Conservation (phyloP, 2,797 vertebrate species). For the Takifugu rubripes region DNA sequence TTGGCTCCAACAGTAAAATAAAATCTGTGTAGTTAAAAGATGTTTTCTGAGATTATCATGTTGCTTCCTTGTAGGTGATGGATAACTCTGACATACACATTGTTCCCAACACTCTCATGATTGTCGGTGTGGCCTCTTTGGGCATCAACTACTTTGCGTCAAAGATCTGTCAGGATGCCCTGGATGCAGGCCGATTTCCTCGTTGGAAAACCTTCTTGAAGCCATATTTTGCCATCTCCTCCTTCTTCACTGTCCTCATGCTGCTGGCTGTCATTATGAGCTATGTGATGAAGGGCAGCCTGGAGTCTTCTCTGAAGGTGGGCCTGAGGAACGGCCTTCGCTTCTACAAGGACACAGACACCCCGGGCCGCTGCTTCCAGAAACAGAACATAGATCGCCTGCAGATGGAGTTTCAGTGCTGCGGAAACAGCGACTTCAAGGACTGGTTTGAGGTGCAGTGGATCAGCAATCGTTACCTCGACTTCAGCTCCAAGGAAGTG, state of each 20-base stretch:
- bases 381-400: constrained; percentile 85
- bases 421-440: constrained; percentile 81
- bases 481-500: constrained; percentile 84
- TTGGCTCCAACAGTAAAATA: too few species aligned
- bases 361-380: constrained; percentile 84
- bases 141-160: constrained; percentile 79
- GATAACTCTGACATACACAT: constrained; percentile 78
- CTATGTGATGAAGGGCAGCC: constrained; percentile 77
- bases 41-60: not conserved
- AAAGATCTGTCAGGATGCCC: constrained; percentile 78
- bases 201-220: constrained; percentile 78
- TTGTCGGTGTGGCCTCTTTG: constrained; percentile 77
- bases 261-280: constrained; percentile 78
- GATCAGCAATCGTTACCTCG: constrained; percentile 88
- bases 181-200: constrained; percentile 75
- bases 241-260: constrained; percentile 79
- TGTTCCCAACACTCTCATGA: constrained; percentile 82
- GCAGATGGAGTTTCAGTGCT: constrained; percentile 86
- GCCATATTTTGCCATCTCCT: constrained; percentile 73
- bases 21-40: too few species aligned
- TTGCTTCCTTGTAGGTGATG: constrained; percentile 72
- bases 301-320: constrained; percentile 77
- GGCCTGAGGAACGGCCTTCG: constrained; percentile 81
- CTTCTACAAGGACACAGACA: constrained; percentile 89
- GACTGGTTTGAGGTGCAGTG: constrained; percentile 92